A percentile compares a stretch with the other conserved stretches of the same genome.
Conservation (phyloP, 2,888 invertebrate species). For the Cataglyphis cursor region DNA sequence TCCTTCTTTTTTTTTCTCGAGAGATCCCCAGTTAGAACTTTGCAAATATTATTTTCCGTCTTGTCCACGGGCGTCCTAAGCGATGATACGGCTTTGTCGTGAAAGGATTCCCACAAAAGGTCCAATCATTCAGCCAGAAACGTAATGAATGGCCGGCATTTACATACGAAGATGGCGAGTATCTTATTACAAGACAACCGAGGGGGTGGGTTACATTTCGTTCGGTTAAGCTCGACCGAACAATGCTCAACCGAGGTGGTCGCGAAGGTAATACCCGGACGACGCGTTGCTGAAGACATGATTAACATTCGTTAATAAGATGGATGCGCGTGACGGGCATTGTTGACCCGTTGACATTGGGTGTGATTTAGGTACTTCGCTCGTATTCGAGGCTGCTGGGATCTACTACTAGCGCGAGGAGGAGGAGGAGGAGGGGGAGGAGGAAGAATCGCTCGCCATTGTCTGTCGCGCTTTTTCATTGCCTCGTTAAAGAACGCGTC, state of each 20-base stretch:
- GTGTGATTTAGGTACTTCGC: constrained; percentile 79
- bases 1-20: not conserved
- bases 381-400: constrained; percentile 33
- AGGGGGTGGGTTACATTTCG: constrained; percentile 75
- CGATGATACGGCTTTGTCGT: constrained; percentile 81
- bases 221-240: constrained; percentile 80
- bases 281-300: constrained; percentile 86
- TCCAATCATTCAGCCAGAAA: constrained; percentile 85
- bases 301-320: constrained; percentile 87
- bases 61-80: constrained; percentile 72
- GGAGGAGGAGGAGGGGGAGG: not conserved
- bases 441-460: constrained; percentile 49
- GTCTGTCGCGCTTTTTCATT: constrained; percentile 37
- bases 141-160: constrained; percentile 86
- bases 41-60: constrained; percentile 71
- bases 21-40: constrained; percentile 59
- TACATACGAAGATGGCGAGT: constrained; percentile 87
- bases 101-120: constrained; percentile 84
- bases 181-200: constrained; percentile 85
- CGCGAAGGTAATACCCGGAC: constrained; percentile 83
- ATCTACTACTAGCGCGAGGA: constrained; percentile 64
- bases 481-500: not conserved
- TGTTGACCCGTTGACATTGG: constrained; percentile 82
- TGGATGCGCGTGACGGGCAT: constrained; percentile 85
- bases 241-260: constrained; percentile 86